Base-by-base conservation (phyloP, 2,888 invertebrate genomes). In the Pheosia gnoma region DNA sequence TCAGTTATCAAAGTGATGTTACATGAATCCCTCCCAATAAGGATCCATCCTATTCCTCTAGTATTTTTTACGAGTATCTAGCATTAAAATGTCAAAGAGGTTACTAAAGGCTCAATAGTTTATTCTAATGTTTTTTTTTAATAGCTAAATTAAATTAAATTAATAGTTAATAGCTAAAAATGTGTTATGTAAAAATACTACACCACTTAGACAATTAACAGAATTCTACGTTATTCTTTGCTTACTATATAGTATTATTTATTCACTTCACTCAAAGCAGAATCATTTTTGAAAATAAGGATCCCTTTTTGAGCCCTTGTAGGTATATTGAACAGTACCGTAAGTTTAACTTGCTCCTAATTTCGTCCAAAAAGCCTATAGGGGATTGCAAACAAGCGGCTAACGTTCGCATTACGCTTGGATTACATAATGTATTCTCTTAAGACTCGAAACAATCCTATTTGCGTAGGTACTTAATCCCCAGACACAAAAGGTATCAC, bases 341-440 rank as follows among this genome's bases (percentile, higher is more conserved):
- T 52, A 53, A 57, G 62, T 66, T 59, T 66, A 5, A 59, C 59
- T 58, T 49, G 54, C 55, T 63, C 62, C 62, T 67, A 65, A 71
- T 75, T 72, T 70, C 66, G 57, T 62, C 57, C 53, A n/a, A 59
- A 71, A 70, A 67, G 71, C 66, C 70, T 71, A 74, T 76, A 72
- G 65, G 75, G 78, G 76, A 73, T 57, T 60, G 59, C 72, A 76
- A 79, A 75, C 74, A 74, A 73, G 68, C 67, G 64, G 62, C 68
- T 69, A 67, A 74, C 25, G 69, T 66, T 62, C 60, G 74, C 60
- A 77, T 81, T 77, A 77, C 75, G 74, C 25, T 67, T 65, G 71
- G 73, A 78, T 75, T 76, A 78, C 70, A 62, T 67, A 59, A 60
- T 60, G 68, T 66, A 65, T 63, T 66, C 71, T 58, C 58, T 65